A percentile compares a stretch with the other conserved stretches of the same genome.
phyloP scores from a whole-genome alignment of 2,113 vertebrate species.

The Podiceps cristatus region DNA sequence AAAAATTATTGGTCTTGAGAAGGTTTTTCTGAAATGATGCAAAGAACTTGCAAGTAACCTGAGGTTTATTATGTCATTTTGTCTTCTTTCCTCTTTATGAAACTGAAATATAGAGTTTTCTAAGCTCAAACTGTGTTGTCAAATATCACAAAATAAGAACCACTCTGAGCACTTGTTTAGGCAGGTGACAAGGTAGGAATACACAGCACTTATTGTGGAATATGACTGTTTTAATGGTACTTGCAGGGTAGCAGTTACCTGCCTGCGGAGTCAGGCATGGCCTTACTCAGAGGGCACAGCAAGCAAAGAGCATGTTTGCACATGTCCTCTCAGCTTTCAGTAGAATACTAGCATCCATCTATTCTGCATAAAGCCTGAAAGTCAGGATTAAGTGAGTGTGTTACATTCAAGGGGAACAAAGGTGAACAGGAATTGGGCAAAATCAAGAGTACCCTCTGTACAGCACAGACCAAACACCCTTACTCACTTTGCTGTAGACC shows the following conservation, averaged over 20 bases:
- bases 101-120: neutral
- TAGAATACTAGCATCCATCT: too few relatives aligned
- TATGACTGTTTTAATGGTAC: neutral
- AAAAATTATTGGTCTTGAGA: neutral
- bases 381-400: neutral
- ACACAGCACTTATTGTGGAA: neutral
- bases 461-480: rapidly evolving
- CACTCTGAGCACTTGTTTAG: neutral
- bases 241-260: neutral
- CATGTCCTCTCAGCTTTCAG: neutral
- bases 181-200: rapidly evolving
- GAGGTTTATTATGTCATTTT: neutral
- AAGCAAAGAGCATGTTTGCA: neutral
- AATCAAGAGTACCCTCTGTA: neutral
- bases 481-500: neutral
- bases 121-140: neutral
- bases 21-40: neutral
- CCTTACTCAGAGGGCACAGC: neutral
- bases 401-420: neutral
- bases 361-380: neutral
- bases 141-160: neutral
- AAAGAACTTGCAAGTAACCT: neutral
- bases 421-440: neutral
- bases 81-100: neutral
- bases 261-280: too few relatives aligned